These are phyloP conservation scores for Megaleporinus macrocephalus DNA, from an alignment of 2,113 vertebrate species.

Conservation along the genomic window DNA sequence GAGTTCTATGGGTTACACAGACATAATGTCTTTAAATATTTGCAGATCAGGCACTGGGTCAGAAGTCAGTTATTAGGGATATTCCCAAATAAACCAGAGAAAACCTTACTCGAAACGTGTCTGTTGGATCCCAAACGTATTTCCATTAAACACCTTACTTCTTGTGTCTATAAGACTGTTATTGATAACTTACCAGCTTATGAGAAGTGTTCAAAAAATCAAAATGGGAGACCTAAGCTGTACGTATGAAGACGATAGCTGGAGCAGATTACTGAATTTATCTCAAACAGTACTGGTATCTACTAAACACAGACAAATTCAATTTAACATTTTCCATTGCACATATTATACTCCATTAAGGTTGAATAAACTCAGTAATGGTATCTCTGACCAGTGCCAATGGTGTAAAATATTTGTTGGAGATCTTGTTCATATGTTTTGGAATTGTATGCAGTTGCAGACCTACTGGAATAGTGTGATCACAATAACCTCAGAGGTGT, in stretches of 20 bases:
- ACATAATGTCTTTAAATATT: neutral
- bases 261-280: no score
- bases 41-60: neutral
- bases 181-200: no score
- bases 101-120: neutral
- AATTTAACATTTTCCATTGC: no score
- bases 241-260: no score
- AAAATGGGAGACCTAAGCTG: no score
- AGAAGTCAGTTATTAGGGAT: constrained; percentile 2
- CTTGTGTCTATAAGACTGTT: no score
- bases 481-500: constrained; percentile 8
- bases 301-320: no score
- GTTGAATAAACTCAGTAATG: constrained; percentile 4
- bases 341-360: neutral
- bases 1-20: neutral
- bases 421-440: constrained; percentile 10
- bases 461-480: constrained; percentile 14
- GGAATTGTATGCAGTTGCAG: neutral
- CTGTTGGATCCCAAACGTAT: constrained; percentile 3
- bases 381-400: constrained; percentile 7
- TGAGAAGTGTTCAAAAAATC: no score
- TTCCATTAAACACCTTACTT: neutral
- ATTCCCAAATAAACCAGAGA: neutral
- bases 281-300: no score
- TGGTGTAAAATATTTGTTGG: constrained; percentile 3